Percentiles rank a stretch among this genome's conserved stretches.
phyloP scores from a whole-genome alignment of 1,140 invertebrate genomes.

The Pissodes strobi region DNA sequence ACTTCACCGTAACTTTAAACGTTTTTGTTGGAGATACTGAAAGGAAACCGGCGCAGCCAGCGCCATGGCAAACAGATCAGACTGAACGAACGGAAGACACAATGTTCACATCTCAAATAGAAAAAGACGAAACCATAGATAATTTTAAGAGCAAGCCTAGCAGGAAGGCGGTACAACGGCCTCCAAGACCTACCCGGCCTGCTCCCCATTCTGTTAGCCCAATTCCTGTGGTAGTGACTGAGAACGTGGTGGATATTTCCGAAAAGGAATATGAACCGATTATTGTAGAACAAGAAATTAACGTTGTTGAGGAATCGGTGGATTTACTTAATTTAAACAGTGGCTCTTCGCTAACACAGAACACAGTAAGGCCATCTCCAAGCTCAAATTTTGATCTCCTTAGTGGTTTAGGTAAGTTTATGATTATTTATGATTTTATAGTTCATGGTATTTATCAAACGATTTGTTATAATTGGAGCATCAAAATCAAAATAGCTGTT shows the following conservation, averaged over 20 bases:
- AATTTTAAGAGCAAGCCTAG: conserved; percentile 66
- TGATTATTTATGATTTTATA: background rate
- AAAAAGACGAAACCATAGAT: conserved; percentile 81
- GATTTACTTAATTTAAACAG: conserved; percentile 61
- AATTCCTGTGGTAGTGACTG: conserved; percentile 31
- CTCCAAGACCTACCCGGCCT: conserved; percentile 46
- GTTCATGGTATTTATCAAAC: no score
- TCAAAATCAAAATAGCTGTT: no score
- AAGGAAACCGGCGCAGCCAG: conserved; percentile 65
- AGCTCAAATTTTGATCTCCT: conserved; percentile 67
- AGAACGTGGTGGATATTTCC: conserved; percentile 42
- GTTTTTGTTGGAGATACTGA: conserved; percentile 72
- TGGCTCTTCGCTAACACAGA: conserved; percentile 8
- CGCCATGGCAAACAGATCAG: conserved; percentile 76
- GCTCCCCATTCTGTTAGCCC: conserved; percentile 44
- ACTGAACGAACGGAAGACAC: conserved; percentile 63
- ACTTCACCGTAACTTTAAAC: conserved; percentile 74
- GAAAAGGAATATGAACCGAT: conserved; percentile 34
- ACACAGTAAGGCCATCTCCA: conserved; percentile 42
- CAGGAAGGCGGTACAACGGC: conserved; percentile 30
- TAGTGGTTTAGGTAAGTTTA: conserved; percentile 58
- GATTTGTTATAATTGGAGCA: no score
- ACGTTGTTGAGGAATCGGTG: conserved; percentile 47
- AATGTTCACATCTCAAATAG: conserved; percentile 79
- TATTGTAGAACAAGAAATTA: conserved; percentile 22